phyloP scores from a whole-genome alignment of 2,113 vertebrate genomes.

The Ictidomys tridecemlineatus region DNA sequence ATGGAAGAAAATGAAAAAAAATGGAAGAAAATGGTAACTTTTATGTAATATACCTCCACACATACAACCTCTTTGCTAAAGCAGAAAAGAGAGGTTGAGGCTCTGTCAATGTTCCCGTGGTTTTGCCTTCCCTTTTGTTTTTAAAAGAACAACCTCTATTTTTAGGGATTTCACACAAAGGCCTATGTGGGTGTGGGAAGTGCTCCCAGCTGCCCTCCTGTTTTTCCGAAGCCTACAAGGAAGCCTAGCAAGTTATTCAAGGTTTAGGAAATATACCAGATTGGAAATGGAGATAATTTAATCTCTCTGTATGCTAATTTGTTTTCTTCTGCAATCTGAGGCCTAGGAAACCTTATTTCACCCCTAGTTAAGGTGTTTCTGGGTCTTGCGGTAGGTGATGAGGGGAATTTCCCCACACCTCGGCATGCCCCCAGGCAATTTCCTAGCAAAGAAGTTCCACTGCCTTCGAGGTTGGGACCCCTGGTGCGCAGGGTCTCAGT shows the following conservation, averaged over 20 bases:
- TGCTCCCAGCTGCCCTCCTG: constrained; percentile 71
- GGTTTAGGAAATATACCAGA: constrained; percentile 63
- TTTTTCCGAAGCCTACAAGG: constrained; percentile 68
- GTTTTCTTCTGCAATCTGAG: neutral
- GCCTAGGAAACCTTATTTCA: constrained; percentile 12
- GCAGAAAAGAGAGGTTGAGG: constrained; percentile 12
- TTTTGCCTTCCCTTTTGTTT: constrained; percentile 73
- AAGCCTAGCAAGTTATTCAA: constrained; percentile 73
- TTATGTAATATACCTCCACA: neutral
- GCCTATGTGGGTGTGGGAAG: constrained; percentile 73
- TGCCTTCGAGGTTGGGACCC: no score
- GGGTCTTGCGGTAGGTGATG: neutral
- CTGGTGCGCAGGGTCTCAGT: neutral
- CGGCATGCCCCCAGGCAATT: neutral
- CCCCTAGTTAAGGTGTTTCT: neutral
- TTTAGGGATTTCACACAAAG: constrained; percentile 76
- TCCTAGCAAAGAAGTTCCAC: neutral
- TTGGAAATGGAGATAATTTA: constrained; percentile 67
- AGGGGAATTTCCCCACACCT: no score
- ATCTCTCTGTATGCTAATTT: constrained; percentile 33
- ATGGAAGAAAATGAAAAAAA: neutral
- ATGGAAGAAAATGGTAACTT: neutral
- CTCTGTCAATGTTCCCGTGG: constrained; percentile 19
- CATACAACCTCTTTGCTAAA: neutral
- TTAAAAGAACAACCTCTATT: constrained; percentile 77